Evolutionary conservation across 2,888 invertebrate genomes (phyloP), one percentile per base, ranked within the genome.

Genomic region (Dysmachus trigonus): DNA sequence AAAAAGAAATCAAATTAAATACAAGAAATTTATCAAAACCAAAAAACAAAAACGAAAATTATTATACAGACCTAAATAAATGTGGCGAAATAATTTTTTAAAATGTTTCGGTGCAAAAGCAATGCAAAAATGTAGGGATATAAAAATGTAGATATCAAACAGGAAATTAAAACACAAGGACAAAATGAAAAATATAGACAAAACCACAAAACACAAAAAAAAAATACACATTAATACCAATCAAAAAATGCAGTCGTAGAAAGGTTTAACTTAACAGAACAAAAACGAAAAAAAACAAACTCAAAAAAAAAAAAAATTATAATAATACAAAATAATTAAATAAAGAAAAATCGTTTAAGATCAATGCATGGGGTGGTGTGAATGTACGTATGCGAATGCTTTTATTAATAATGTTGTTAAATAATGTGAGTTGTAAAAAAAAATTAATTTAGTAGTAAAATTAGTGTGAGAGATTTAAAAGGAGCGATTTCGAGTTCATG

Each of bases 401-500:
- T 81, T 81, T 81, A 81, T 51, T 79, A 79, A 79, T 81, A 81
- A 33, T 53, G 81, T 81, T 81, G 81, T 81, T 81, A 81, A 81
- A 81, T 81, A 81, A 81, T 53, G 81, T 62, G 62, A 81, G 35
- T 62, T 81, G 81, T 81, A 81, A 62, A 81, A 81, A n/a, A 79
- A 13, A 51, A 51, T 51, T n/a, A 79, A 51, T 41, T 41, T 33
- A 41, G 35, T 38, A 76, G 35, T 76, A 76, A 22, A 76, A 15
- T 38, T 76, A 76, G 41, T 22, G 18, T 79, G 79, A 79, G 27
- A 73, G 73, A 27, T 33, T 27, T 33, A 73, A 31, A 73, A 31
- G 27, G 27, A 27, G 27, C 27, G 27, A 51, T 38, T 38, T 3
- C n/a, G 47, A 7, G 47, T 51, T 51, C 5, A 51, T 51, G 47